These are phyloP conservation scores for Tachysurus fulvidraco DNA, from an alignment of 2,113 vertebrate species.

Conservation along the genomic window DNA sequence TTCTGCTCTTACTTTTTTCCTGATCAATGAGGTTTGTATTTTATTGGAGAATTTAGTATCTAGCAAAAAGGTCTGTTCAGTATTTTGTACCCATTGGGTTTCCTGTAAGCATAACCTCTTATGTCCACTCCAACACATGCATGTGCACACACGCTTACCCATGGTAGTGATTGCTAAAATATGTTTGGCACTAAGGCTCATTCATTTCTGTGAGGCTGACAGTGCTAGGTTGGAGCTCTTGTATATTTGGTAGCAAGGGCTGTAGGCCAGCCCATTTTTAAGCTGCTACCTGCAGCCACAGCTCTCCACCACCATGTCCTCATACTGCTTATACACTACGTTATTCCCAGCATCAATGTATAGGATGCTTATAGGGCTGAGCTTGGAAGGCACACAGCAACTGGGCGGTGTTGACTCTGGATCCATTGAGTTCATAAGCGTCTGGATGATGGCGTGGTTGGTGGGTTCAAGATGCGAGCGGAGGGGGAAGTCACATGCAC, in stretches of 20 bases:
- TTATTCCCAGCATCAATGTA: conserved; percentile 88
- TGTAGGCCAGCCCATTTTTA: conserved; percentile 39
- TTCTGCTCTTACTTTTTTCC: conserved; percentile 38
- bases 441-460: conserved; percentile 89
- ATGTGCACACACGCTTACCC: conserved; percentile 32
- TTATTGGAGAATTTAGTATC: conserved; percentile 36
- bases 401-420: conserved; percentile 82
- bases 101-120: conserved; percentile 5
- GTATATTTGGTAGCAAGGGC: conserved; percentile 38
- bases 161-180: conserved; percentile 9
- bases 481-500: conserved; percentile 84
- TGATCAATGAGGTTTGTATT: conserved; percentile 39
- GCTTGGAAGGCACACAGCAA: conserved; percentile 86
- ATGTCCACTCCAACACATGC: conserved; percentile 24
- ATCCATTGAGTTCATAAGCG: conserved; percentile 88
- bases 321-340: conserved; percentile 89
- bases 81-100: conserved; percentile 7
- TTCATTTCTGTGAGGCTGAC: conserved; percentile 33
- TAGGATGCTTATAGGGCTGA: conserved; percentile 87
- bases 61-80: conserved; percentile 10
- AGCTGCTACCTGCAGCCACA: conserved; percentile 87
- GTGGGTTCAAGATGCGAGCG: conserved; percentile 87
- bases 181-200: conserved; percentile 35
- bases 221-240: conserved; percentile 21
- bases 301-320: conserved; percentile 89